Conservation (phyloP, 1,140 invertebrate species). For the Megalopta genalis region DNA sequence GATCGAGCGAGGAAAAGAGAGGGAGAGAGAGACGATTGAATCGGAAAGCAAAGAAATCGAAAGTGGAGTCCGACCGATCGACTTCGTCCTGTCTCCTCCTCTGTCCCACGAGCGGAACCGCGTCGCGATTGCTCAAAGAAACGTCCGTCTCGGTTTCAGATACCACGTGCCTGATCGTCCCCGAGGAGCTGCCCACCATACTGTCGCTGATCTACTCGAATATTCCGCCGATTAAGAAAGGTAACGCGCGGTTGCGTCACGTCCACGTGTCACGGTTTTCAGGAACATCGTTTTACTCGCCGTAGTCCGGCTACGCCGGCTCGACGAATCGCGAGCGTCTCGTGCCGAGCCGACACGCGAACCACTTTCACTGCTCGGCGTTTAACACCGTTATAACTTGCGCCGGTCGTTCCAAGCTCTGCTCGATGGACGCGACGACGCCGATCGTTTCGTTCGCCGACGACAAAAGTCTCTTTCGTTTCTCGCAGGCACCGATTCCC, state of each 20-base stretch:
- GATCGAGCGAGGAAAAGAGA: too few relatives aligned
- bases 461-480: background rate
- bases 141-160: slow-evolving; percentile 69
- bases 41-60: background rate
- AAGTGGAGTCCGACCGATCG: background rate
- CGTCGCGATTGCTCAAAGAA: too few relatives aligned
- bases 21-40: background rate
- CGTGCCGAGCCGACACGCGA: slow-evolving; percentile 10
- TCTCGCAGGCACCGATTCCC: slow-evolving; percentile 87
- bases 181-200: slow-evolving; percentile 87
- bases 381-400: background rate
- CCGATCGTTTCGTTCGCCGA: too few relatives aligned
- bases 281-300: background rate
- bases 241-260: slow-evolving; percentile 74
- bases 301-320: background rate
- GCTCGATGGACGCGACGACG: too few relatives aligned
- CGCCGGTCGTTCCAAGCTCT: background rate
- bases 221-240: slow-evolving; percentile 91
- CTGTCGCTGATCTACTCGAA: slow-evolving; percentile 89
- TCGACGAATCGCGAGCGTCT: background rate
- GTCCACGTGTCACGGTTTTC: background rate
- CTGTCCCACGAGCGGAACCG: too few relatives aligned
- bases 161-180: slow-evolving; percentile 82
- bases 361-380: slow-evolving; percentile 27
- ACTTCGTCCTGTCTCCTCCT: too few relatives aligned